A percentile compares a stretch with the other conserved stretches of the same genome.
Conservation (phyloP, 2,113 vertebrate genomes). For the Myotis davidii region DNA sequence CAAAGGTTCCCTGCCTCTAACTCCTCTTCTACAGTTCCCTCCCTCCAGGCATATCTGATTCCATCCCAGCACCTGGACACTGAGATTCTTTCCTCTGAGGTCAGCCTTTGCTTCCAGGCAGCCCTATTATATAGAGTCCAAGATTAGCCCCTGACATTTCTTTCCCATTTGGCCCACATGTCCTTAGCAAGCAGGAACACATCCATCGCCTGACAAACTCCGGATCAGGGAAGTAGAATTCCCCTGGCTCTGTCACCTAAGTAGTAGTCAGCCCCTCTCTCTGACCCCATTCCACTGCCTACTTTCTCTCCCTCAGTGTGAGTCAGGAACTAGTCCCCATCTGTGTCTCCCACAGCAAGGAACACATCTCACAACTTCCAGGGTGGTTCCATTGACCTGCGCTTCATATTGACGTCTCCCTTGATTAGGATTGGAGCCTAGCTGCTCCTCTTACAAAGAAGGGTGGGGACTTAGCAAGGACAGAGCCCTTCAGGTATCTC, state of each 20-base stretch:
- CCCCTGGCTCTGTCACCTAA: not conserved
- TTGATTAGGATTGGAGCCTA: not conserved
- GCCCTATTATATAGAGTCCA: not conserved
- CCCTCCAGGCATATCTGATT: not conserved
- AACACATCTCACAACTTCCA: not conserved
- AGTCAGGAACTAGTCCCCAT: not conserved
- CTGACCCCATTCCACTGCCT: not conserved
- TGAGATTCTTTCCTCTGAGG: not conserved
- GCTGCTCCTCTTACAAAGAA: not conserved
- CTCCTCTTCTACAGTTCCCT: not conserved
- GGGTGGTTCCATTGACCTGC: not conserved
- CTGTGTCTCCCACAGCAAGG: not conserved
- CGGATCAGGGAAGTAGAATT: not conserved
- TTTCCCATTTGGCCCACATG: not conserved
- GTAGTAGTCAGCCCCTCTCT: not conserved
- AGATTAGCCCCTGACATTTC: not conserved
- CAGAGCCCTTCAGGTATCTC: not conserved
- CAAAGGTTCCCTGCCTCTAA: not conserved
- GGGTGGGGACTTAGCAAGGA: too few species aligned
- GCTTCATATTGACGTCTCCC: not conserved
- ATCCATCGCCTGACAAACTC: not conserved
- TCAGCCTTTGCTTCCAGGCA: not conserved
- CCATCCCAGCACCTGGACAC: not conserved
- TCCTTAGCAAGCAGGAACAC: not conserved
- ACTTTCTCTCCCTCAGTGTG: not conserved